phyloP scores from a whole-genome alignment of 2,888 invertebrate species.

The Clivina fossor region DNA sequence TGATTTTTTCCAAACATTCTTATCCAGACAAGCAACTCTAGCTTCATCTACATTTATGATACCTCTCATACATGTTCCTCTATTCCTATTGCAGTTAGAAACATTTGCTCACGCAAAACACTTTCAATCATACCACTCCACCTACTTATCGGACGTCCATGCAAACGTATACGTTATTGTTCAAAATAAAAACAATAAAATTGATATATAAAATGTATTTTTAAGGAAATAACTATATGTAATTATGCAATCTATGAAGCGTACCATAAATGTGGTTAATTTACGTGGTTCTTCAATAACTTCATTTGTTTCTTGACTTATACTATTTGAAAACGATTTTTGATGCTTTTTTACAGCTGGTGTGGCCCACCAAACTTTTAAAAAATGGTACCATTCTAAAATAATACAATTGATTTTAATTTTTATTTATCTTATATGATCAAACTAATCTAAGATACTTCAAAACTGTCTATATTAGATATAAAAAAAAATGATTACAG shows the following conservation, averaged over 20 bases:
- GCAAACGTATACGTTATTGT: neutral
- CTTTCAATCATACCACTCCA: neutral
- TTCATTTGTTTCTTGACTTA: conserved; percentile 35
- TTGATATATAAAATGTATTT: conserved; percentile 16
- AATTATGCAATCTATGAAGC: neutral
- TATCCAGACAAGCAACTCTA: too few species aligned
- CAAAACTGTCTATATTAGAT: neutral
- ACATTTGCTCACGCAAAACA: too few species aligned
- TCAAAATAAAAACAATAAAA: neutral
- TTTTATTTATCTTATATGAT: neutral
- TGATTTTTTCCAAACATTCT: too few species aligned
- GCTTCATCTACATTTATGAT: too few species aligned
- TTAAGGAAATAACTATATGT: conserved; percentile 40
- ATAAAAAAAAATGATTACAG: neutral
- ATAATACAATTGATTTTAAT: conserved; percentile 7
- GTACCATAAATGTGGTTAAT: conserved; percentile 47
- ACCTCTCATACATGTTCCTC: too few species aligned
- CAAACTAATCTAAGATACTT: neutral
- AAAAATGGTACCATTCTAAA: conserved; percentile 46
- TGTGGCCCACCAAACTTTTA: conserved; percentile 46
- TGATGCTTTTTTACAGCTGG: conserved; percentile 44
- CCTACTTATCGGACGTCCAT: too few species aligned
- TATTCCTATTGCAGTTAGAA: too few species aligned
- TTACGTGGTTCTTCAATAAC: conserved; percentile 41
- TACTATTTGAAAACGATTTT: conserved; percentile 37